Base-by-base conservation (phyloP, 2,888 invertebrate species). In the Drosophila lutescens region DNA sequence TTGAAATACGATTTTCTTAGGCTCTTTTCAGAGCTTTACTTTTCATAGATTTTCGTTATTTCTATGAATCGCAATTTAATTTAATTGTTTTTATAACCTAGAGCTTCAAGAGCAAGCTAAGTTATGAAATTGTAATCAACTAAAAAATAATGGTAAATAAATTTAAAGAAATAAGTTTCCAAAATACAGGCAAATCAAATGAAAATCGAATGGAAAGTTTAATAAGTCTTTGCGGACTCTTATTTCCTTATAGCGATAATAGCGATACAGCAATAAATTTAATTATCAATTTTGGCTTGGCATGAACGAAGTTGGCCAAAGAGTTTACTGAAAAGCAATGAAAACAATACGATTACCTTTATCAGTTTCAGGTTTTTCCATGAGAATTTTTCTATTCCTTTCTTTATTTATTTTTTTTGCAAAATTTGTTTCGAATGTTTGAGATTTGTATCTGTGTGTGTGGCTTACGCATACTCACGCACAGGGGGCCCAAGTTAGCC, bases 401-500 rank as follows among this genome's bases (percentile, higher is more conserved):
- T 30, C 8, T 12, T 9, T 17, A 23, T 15, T 12, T 49, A 20
- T 20, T 20, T n/a, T 63, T 51, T 67, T 67, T 41, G 50, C 63
- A 44, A 73, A 71, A 71, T 71, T 71, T 71, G 56, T 73, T 71
- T 62, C 46, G 46, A 72, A 71, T 62, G 44, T 58, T 56, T 47
- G 62, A 70, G 67, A 68, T 68, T 68, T 70, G 44, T 58, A 68
- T 70, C 67, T 40, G 26, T 20, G 41, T 32, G 61, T 34, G 47
- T 44, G 15, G 9, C 43, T 23, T 3, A 12, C 51, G 20, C 46
- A 41, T 23, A 46, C 32, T 26, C 43, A 40, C 9, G 12, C 36
- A 7, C 34, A 4, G 10, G n/a, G 26, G 30, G 13, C 23, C 15
- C 67, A 55, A 67, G 68, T 67, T 51, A 47, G 26, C 36, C 69